Percentiles rank a stretch among this genome's conserved stretches.
These are phyloP conservation scores for Anniella stebbinsi DNA, from an alignment of 2,797 vertebrate genomes.

Conservation along the genomic window DNA sequence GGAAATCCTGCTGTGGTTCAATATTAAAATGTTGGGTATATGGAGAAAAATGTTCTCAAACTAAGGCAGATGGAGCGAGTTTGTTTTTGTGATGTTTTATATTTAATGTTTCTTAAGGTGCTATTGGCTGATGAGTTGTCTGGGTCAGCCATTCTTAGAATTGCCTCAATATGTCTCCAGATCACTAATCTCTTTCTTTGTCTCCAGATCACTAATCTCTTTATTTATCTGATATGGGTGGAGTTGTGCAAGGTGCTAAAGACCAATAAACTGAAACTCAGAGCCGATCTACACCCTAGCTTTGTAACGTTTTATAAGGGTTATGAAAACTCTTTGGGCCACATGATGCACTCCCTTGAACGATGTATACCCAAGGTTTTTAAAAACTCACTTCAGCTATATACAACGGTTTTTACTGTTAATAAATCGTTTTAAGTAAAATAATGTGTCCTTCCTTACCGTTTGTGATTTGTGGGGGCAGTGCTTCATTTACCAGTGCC, in stretches of 20 bases:
- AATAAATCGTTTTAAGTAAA: no score
- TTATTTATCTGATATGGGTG: not conserved
- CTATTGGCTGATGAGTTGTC: not conserved
- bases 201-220: not conserved
- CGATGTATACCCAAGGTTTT: no score
- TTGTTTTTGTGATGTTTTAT: conserved; percentile 7
- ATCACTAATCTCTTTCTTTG: not conserved
- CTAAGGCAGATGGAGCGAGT: not conserved
- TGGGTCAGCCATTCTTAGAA: conserved; percentile 1
- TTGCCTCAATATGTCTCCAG: not conserved
- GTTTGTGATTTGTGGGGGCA: no score
- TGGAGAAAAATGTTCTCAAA: conserved; percentile 29
- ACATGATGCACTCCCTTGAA: no score
- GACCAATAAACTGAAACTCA: not conserved
- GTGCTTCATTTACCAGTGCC: no score
- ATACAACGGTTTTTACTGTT: no score
- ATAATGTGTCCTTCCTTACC: no score
- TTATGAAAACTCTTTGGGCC: no score
- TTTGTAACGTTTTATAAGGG: no score
- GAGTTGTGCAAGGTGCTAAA: not conserved
- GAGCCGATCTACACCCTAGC: no score
- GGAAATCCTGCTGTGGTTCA: conserved; percentile 15
- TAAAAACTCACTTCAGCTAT: no score
- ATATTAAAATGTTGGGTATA: conserved; percentile 40
- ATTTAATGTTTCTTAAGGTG: conserved; percentile 3